Evolutionary conservation across 2,888 invertebrate species (phyloP), one percentile per base, ranked within the genome.

Genomic region (Mermis nigrescens): DNA sequence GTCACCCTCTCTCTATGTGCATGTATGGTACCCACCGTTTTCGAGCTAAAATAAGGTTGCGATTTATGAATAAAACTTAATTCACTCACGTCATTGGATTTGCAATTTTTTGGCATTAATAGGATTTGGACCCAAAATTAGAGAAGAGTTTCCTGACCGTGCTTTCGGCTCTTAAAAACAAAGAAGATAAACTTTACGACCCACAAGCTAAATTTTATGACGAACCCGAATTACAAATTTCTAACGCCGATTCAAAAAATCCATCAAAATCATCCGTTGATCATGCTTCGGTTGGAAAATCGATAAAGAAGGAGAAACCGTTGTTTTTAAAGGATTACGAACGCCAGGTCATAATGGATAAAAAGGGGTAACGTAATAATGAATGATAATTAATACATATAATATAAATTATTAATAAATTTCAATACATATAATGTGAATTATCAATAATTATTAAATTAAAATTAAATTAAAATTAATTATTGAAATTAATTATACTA

Each of bases 101-200:
- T n/a, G n/a, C n/a, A n/a, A n/a, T n/a, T n/a, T n/a, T n/a, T n/a
- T n/a, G n/a, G n/a, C n/a, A n/a, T n/a, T n/a, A n/a, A n/a, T 64
- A 79, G 79, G 78, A 80, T 74, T 65, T 83, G 72, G 74, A 82
- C 0, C 79, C 82, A 66, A 79, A 82, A 64, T 76, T 83, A 54
- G 91, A 94, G 69, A 82, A 38, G 38, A 38, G 19, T 38, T 95
- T 95, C 74, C 82, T 87, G 51, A 85, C 84, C 74, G 85, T 91
- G 0, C 76, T 92, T 1, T 80, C 89, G 0, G 82, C 82, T 57
- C 74, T 95, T 53, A 92, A 91, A 72, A 84, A 81, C 53, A 86
- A 85, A 70, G 86, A 92, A 76, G 87, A 91, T 0, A 79, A 80
- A 65, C 90, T 92, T 63, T 94, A 94, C 74, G 82, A 91, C 69